Conservation (phyloP, 2,797 vertebrate genomes). For the Tinamus major region DNA sequence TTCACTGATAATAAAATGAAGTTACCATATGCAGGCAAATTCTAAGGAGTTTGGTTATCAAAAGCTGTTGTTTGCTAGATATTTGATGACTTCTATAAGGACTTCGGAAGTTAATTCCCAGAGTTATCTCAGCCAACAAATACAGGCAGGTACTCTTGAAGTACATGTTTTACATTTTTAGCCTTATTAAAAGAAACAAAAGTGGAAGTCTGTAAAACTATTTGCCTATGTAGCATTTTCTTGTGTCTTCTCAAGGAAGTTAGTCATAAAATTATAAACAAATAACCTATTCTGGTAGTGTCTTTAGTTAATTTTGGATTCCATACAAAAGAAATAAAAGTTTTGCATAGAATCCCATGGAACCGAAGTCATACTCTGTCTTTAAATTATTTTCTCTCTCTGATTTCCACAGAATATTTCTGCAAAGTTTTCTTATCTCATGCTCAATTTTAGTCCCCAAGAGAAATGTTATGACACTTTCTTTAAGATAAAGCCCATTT, state of each 20-base stretch:
- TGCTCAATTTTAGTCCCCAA: not conserved
- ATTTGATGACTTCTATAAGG: not conserved
- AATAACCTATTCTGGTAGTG: not conserved
- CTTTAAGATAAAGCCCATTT: not conserved
- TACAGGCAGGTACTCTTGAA: conserved; percentile 37
- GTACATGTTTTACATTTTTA: conserved; percentile 40
- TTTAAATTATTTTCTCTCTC: not conserved
- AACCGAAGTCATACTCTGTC: not conserved
- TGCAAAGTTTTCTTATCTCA: not conserved
- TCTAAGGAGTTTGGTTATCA: not conserved
- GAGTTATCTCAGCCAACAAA: conserved; percentile 11
- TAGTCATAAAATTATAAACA: not conserved
- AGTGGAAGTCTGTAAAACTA: conserved; percentile 22
- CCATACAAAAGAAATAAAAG: not conserved
- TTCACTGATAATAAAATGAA: not conserved
- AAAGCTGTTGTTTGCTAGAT: not conserved
- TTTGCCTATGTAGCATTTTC: not conserved
- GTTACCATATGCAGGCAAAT: not conserved
- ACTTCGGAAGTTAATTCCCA: conserved; percentile 18
- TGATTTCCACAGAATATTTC: not conserved
- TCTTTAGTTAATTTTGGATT: conserved; percentile 3
- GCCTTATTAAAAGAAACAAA: conserved; percentile 49
- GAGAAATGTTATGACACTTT: not conserved
- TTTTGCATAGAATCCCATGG: not conserved
- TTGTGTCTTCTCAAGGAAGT: not conserved